Conservation (phyloP, 2,113 vertebrate genomes). For the Typhlomys cinereus region DNA sequence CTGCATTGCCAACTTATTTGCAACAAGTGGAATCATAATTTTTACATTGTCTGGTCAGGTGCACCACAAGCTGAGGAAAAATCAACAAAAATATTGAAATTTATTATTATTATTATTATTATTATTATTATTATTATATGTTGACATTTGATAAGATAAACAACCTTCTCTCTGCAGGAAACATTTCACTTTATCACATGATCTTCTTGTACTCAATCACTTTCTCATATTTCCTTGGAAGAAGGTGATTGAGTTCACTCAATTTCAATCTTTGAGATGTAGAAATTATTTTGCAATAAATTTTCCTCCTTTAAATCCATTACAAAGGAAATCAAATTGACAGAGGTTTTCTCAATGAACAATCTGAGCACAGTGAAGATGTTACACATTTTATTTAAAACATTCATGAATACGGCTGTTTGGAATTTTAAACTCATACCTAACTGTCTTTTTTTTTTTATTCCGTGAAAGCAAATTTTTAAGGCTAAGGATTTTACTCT, state of each 20-base stretch:
- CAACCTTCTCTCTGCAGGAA: conserved; percentile 18
- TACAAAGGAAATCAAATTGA: conserved; percentile 4
- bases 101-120: no score
- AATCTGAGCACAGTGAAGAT: conserved; percentile 15
- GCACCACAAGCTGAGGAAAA: neutral
- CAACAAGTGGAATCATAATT: conserved; percentile 3
- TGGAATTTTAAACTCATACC: conserved; percentile 12
- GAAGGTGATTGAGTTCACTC: neutral
- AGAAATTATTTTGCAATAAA: conserved; percentile 1
- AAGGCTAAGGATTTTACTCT: conserved; percentile 48
- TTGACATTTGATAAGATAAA: conserved; percentile 7
- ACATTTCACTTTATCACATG: conserved; percentile 13
- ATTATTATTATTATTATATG: neutral
- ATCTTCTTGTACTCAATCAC: conserved; percentile 28
- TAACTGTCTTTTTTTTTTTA: conserved; percentile 37
- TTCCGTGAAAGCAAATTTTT: conserved; percentile 57
- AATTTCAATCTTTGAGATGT: conserved; percentile 37
- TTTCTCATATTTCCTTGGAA: neutral
- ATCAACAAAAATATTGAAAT: conserved; percentile 17
- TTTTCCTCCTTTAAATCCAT: conserved; percentile 53
- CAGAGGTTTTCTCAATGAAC: conserved; percentile 32
- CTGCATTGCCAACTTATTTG: neutral
- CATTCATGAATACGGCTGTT: neutral
- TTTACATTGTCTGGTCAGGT: neutral
- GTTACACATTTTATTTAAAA: conserved; percentile 26